These are phyloP conservation scores for Drosophila ironensis DNA, from an alignment of 1,140 invertebrate genomes.

Conservation along the genomic window DNA sequence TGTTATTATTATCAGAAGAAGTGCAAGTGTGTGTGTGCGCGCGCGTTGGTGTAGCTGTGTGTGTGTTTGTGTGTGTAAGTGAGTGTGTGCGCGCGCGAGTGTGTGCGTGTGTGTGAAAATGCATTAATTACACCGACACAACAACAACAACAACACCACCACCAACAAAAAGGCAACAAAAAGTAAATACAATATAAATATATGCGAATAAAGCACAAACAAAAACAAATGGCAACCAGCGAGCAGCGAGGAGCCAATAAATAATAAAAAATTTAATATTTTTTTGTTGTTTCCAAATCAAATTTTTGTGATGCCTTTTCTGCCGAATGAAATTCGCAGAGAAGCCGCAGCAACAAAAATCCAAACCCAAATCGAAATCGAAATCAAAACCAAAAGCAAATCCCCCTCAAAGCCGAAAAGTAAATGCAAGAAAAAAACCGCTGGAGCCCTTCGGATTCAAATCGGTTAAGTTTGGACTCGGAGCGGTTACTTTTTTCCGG, in stretches of 20 bases:
- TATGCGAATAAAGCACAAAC: constrained; percentile 55
- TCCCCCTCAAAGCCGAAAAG: neutral
- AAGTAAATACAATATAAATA: constrained; percentile 56
- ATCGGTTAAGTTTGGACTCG: constrained; percentile 42
- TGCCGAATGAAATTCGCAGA: constrained; percentile 60
- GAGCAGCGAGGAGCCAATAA: constrained; percentile 43
- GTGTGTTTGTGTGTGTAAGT: constrained; percentile 42
- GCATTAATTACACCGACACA: constrained; percentile 71
- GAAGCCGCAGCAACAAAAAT: constrained; percentile 22
- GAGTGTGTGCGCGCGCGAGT: constrained; percentile 61
- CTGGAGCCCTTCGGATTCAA: constrained; percentile 18
- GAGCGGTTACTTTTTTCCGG: constrained; percentile 9
- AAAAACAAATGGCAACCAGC: constrained; percentile 47
- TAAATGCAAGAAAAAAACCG: constrained; percentile 4
- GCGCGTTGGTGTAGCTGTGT: constrained; percentile 20
- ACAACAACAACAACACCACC: constrained; percentile 18
- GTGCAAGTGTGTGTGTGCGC: constrained; percentile 13
- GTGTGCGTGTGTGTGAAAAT: constrained; percentile 62
- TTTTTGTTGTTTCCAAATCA: constrained; percentile 66
- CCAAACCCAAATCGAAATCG: neutral
- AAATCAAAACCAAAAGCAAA: neutral
- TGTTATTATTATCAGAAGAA: constrained; percentile 22
- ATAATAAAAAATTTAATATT: constrained; percentile 57
- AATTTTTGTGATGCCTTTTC: constrained; percentile 63
- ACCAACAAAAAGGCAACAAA: constrained; percentile 31